A percentile compares a stretch with the other conserved stretches of the same genome.
These are phyloP conservation scores for Lithophane leautieri DNA, from an alignment of 2,888 invertebrate genomes.

Conservation along the genomic window DNA sequence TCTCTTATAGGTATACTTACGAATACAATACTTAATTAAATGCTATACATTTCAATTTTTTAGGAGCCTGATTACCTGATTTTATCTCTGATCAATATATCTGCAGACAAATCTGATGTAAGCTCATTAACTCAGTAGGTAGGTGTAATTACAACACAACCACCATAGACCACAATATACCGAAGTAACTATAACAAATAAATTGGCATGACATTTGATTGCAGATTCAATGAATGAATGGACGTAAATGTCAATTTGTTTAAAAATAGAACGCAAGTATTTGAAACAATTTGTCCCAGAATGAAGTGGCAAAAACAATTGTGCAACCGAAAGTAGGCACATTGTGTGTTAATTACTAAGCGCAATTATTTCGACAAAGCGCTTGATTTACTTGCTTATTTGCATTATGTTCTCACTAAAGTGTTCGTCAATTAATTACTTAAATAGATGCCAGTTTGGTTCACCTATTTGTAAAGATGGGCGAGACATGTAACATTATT, in stretches of 20 bases:
- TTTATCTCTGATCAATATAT: background rate
- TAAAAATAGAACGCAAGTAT: constrained; percentile 11
- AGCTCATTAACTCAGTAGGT: background rate
- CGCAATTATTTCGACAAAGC: constrained; percentile 22
- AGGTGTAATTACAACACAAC: background rate
- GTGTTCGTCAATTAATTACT: background rate
- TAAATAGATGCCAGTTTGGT: background rate
- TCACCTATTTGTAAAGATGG: background rate
- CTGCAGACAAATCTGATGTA: background rate
- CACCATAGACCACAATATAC: background rate
- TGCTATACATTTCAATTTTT: background rate
- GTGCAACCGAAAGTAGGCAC: constrained; percentile 16
- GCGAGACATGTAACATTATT: background rate
- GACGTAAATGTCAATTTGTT: constrained; percentile 1
- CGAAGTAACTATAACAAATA: background rate
- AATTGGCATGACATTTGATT: background rate
- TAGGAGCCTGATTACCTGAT: background rate
- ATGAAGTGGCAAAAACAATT: constrained; percentile 3
- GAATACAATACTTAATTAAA: no score
- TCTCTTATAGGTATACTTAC: no score
- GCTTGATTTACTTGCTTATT: constrained; percentile 27
- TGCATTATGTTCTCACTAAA: constrained; percentile 8
- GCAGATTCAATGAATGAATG: background rate
- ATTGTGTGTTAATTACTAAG: constrained; percentile 42
- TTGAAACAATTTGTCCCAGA: constrained; percentile 5